A percentile compares a stretch with the other conserved stretches of the same genome.
phyloP scores from a whole-genome alignment of 2,888 invertebrate species.

The Zelleria hepariella region DNA sequence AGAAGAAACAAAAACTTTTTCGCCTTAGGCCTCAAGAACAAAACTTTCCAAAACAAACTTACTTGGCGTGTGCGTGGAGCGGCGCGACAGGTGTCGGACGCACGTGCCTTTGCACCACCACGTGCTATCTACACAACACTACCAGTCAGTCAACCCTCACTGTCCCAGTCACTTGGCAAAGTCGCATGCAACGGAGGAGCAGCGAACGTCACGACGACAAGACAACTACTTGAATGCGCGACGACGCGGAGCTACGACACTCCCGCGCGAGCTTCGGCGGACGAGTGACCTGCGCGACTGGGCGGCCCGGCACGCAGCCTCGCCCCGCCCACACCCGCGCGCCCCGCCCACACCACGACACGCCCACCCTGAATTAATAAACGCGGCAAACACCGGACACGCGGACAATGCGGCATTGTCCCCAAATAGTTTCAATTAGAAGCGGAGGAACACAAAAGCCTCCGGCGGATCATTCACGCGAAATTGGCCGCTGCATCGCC shows the following conservation, averaged over 20 bases:
- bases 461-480: slow-evolving; percentile 52
- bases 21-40: neutral
- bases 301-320: slow-evolving; percentile 37
- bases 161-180: neutral
- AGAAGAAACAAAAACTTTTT: neutral
- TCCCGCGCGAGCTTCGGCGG: slow-evolving; percentile 3
- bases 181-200: neutral
- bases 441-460: slow-evolving; percentile 61
- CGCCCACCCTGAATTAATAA: slow-evolving; percentile 69
- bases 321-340: slow-evolving; percentile 31
- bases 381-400: slow-evolving; percentile 69
- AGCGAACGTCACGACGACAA: neutral
- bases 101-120: slow-evolving; percentile 20
- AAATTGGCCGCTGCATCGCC: slow-evolving; percentile 56
- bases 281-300: slow-evolving; percentile 34
- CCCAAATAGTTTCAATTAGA: slow-evolving; percentile 73
- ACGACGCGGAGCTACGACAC: slow-evolving; percentile 33
- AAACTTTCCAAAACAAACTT: slow-evolving; percentile 25
- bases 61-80: slow-evolving; percentile 48
- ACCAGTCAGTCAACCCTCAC: neutral
- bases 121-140: neutral
- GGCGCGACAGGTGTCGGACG: slow-evolving; percentile 21
- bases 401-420: slow-evolving; percentile 70
- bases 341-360: slow-evolving; percentile 45
- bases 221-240: neutral